phyloP scores from a whole-genome alignment of 1,140 invertebrate species.

The Drosophila lini region DNA sequence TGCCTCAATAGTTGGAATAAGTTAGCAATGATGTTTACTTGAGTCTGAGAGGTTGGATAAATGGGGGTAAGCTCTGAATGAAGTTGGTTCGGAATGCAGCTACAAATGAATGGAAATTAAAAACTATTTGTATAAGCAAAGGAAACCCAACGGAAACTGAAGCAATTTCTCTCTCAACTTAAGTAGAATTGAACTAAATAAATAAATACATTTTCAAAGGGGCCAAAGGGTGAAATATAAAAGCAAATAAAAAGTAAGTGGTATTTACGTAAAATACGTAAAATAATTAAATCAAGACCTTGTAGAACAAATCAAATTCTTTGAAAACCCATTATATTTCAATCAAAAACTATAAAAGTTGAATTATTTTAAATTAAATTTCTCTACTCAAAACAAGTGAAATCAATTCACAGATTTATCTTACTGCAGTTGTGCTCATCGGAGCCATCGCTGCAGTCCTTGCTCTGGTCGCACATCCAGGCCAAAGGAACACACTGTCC shows the following conservation, averaged over 20 bases:
- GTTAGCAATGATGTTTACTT: conserved; percentile 26
- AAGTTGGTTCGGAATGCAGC: conserved; percentile 3
- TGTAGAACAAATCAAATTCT: background rate
- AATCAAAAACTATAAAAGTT: background rate
- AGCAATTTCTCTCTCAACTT: conserved; percentile 11
- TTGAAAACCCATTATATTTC: background rate
- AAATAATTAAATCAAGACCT: background rate
- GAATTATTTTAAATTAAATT: background rate
- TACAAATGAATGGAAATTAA: conserved; percentile 5
- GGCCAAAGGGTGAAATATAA: background rate
- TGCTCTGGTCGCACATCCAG: conserved; percentile 96
- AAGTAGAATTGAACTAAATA: conserved; percentile 17
- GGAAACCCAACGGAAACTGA: conserved; percentile 1
- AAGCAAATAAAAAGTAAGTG: background rate
- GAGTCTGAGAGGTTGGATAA: background rate
- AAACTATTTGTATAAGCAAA: conserved; percentile 10
- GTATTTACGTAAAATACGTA: background rate
- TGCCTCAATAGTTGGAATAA: conserved; percentile 33
- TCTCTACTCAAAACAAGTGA: conserved; percentile 20
- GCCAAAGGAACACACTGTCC: conserved; percentile 94
- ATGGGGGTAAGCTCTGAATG: conserved; percentile 1
- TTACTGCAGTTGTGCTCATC: conserved; percentile 96
- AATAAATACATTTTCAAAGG: conserved; percentile 2
- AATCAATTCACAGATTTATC: conserved; percentile 73
- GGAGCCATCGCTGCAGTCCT: conserved; percentile 94